Base-by-base conservation (phyloP, 2,888 invertebrate species). In the Acrobasis repandana region DNA sequence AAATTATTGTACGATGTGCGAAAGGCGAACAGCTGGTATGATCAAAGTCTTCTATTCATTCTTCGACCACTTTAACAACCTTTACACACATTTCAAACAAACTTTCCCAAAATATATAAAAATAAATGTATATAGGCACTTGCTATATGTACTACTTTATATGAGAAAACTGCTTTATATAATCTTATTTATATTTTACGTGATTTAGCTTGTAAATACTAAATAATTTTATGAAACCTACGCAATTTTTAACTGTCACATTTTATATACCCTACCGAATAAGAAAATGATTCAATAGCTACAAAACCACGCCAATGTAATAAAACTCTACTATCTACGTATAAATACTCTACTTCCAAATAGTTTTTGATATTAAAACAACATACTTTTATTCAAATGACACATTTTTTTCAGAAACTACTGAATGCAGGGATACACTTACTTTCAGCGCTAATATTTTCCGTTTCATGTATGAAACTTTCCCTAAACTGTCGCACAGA, bases 391-490 rank as follows among this genome's bases (percentile, higher is more conserved):
- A 49, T 60, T 61, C 49, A 61, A 51, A 59, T 70, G 67, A 63
- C 61, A 61, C 51, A 58, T 63, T 57, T 60, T 56, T 47, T 63
- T 56, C 9, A 36, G 6, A 57, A 36, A 9, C 48, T 46, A 52
- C 65, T 63, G 56, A 58, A 20, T 38, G 9, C 16, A 50, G n/a
- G 10, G 18, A 20, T 28, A 57, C 67, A 83, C 86, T 86, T 82
- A 88, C 87, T 81, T 84, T 84, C 82, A 68, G 33, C 3, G 70
- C 65, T 67, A 74, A 74, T 79, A 76, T 75, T 72, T 33, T 75
- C 74, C 61, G 74, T 75, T 80, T 88, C 84, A 65, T 88, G 79
- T 83, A 78, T 85, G 76, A 85, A 87, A 82, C 73, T 76, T 61
- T 73, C 71, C 63, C 71, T 75, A 34, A 73, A 68, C 65, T 79